phyloP scores from a whole-genome alignment of 1,140 invertebrate genomes.

The Drusus annulatus region DNA sequence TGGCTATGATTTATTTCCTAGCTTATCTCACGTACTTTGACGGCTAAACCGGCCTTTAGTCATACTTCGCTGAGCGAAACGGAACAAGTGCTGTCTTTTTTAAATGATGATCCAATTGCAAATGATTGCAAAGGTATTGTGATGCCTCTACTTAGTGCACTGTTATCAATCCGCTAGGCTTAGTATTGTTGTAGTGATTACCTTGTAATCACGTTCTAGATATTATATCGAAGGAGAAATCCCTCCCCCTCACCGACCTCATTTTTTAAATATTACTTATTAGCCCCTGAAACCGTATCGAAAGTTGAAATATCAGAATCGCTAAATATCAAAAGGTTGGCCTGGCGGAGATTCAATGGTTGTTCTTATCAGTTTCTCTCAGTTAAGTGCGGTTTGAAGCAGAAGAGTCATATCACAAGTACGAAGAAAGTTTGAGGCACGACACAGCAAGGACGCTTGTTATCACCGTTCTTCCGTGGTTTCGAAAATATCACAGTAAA shows the following conservation, averaged over 20 bases:
- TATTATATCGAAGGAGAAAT: too few relatives aligned
- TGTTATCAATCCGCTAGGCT: too few relatives aligned
- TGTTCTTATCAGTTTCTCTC: conserved; percentile 21
- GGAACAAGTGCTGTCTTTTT: background rate
- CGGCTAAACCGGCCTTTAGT: conserved; percentile 1
- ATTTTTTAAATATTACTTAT: too few relatives aligned
- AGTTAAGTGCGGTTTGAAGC: background rate
- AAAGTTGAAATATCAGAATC: background rate
- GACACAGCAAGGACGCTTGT: too few relatives aligned
- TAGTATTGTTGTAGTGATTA: too few relatives aligned
- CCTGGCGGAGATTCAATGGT: conserved; percentile 3
- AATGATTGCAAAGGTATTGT: background rate
- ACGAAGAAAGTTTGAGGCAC: background rate
- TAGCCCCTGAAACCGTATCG: background rate
- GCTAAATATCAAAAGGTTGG: background rate
- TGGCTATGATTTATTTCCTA: conserved; percentile 22
- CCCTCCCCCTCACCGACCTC: too few relatives aligned
- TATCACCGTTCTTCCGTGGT: too few relatives aligned
- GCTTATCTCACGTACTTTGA: conserved; percentile 18
- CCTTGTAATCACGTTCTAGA: too few relatives aligned
- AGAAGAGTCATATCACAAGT: background rate
- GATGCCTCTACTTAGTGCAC: too few relatives aligned
- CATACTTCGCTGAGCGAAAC: conserved; percentile 4
- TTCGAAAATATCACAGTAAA: too few relatives aligned
- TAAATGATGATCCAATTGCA: conserved; percentile 23